Percentiles rank a stretch among this genome's conserved stretches.
Evolutionary conservation across 2,888 invertebrate genomes (phyloP).

Genomic region (Emmelina monodactyla): DNA sequence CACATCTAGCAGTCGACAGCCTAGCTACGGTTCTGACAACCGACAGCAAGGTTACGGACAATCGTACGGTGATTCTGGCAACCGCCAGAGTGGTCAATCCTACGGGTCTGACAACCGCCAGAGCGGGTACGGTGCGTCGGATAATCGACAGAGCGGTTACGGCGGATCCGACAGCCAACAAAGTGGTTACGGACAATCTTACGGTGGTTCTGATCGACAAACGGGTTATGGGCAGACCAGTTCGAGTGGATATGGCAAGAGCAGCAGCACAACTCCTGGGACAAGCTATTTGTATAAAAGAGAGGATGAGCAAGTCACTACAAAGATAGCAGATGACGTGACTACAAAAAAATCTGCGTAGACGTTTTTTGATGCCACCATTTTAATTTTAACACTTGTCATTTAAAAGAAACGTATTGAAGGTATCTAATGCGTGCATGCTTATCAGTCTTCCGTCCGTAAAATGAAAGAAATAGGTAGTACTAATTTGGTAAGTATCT

Average conservation of each 20-base stretch:
- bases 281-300: conserved; percentile 67
- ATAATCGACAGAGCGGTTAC: conserved; percentile 14
- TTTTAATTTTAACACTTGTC: too few species aligned
- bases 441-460: too few species aligned
- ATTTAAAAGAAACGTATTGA: too few species aligned
- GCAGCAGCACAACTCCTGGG: conserved; percentile 43
- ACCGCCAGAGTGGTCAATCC: background rate
- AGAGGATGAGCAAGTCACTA: conserved; percentile 46
- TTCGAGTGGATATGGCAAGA: conserved; percentile 11
- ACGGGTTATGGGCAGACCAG: conserved; percentile 17
- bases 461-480: too few species aligned
- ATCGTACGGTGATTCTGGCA: background rate
- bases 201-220: background rate
- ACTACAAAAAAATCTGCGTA: conserved; percentile 40
- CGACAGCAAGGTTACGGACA: background rate
- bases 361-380: too few species aligned
- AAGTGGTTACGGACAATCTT: conserved; percentile 14
- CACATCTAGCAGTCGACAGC: background rate
- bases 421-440: too few species aligned
- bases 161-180: conserved; percentile 13
- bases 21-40: background rate
- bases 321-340: conserved; percentile 28
- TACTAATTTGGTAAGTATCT: too few species aligned
- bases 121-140: conserved; percentile 5
- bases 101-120: conserved; percentile 11